Evolutionary conservation across 1,140 invertebrate species (phyloP).

Genomic region (Heliothis subflexa): DNA sequence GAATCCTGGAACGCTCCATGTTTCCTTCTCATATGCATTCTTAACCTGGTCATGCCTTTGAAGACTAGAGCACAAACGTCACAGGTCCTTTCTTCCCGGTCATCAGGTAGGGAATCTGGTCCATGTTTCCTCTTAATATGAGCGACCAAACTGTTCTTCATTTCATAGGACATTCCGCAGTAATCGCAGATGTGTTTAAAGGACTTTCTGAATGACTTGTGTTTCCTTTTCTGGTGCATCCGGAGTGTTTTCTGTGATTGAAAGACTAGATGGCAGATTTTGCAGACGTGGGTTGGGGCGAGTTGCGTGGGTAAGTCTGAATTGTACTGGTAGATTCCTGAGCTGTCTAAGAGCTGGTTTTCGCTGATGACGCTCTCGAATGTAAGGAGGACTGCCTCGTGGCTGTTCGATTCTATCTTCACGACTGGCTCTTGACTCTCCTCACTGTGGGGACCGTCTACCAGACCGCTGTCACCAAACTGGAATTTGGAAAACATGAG

Average conservation of each 20-base stretch:
- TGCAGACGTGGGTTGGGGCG: slow-evolving; percentile 65
- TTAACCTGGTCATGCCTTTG: slow-evolving; percentile 73
- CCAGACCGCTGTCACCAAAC: slow-evolving; percentile 72
- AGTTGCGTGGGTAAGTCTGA: slow-evolving; percentile 37
- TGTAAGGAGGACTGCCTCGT: slow-evolving; percentile 71
- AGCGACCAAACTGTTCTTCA: slow-evolving; percentile 75
- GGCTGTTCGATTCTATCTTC: slow-evolving; percentile 71
- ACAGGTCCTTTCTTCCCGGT: slow-evolving; percentile 73
- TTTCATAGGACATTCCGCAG: slow-evolving; percentile 78
- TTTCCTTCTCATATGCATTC: slow-evolving; percentile 81
- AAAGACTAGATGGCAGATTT: slow-evolving; percentile 81
- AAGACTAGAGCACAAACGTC: slow-evolving; percentile 80
- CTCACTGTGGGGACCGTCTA: slow-evolving; percentile 69
- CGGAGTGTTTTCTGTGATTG: slow-evolving; percentile 71
- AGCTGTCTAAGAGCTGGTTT: slow-evolving; percentile 54
- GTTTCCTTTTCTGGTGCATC: slow-evolving; percentile 78
- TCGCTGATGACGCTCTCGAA: slow-evolving; percentile 75
- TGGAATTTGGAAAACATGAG: slow-evolving; percentile 56
- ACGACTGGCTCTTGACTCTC: slow-evolving; percentile 72
- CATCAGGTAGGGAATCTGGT: slow-evolving; percentile 66
- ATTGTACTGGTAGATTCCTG: slow-evolving; percentile 49
- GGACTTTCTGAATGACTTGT: slow-evolving; percentile 70
- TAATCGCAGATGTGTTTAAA: slow-evolving; percentile 77
- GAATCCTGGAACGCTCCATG: slow-evolving; percentile 76
- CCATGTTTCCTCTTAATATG: slow-evolving; percentile 81